Evolutionary conservation across 2,888 invertebrate species (phyloP), one percentile per base, ranked within the genome.

Genomic region (Drosophila helvetica): DNA sequence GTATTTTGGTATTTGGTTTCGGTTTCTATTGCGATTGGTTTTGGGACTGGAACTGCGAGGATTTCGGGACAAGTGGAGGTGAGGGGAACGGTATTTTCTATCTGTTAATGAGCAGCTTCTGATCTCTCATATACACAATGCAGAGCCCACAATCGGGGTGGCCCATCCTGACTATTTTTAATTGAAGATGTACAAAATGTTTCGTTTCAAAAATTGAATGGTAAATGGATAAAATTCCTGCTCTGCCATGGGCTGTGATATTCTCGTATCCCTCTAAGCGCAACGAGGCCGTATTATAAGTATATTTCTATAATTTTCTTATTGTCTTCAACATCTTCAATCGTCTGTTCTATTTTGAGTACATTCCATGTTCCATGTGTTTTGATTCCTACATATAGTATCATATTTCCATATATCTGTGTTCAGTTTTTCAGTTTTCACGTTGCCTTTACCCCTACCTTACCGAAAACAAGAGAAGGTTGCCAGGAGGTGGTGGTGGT

Each of bases 241-340:
- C 52, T 17, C 30, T 48, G 46, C 46, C 52, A 38, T 60, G 45
- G 61, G 69, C 54, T 70, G 42, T 15, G 22, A 19, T 19, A 7
- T 43, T 43, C 76, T 80, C 63, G 83, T 74, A 78, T 62, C 71
- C 65, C 48, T 60, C 71, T 50, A 62, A 73, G 55, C 53, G 65
- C 52, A 71, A 79, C 79, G 66, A 38, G 73, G 67, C 73, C 69
- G 33, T 79, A 38, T 81, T 66, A 57, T 71, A 73, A 72, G 62
- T 66, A 55, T 72, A 60, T 77, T 64, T 75, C 55, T 78, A 68
- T 67, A 63, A 72, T 62, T 78, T 65, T 79, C 75, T 86, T 86
- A 86, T 86, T 86, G 85, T 86, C 85, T 88, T 85, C 81, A 86
- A 77, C 88, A 38, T 38, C n/a, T 38, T 38, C 15, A 15, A 6